phyloP scores from a whole-genome alignment of 1,140 invertebrate genomes.

The Euschistus heros region DNA sequence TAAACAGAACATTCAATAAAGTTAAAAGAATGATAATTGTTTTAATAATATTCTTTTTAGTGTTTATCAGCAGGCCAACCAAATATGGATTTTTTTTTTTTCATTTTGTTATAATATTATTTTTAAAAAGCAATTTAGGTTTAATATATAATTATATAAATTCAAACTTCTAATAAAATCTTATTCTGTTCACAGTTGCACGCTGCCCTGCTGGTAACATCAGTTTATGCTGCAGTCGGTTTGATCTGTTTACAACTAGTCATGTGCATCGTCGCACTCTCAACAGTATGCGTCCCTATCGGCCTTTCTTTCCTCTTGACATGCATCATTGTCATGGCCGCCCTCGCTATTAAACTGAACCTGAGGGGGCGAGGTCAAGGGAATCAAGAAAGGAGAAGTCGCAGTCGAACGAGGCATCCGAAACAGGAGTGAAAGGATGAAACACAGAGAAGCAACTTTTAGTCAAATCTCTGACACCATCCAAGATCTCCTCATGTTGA shows the following conservation, averaged over 20 bases:
- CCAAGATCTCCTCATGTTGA: neutral
- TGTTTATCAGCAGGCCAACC: too few species aligned
- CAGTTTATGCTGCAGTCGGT: slow-evolving; percentile 10
- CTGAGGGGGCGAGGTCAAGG: neutral
- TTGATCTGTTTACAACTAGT: neutral
- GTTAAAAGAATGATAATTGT: too few species aligned
- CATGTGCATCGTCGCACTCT: neutral
- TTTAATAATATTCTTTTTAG: too few species aligned
- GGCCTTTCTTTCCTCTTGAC: slow-evolving; percentile 17
- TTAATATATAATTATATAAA: too few species aligned
- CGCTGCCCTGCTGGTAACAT: neutral
- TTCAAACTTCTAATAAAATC: neutral
- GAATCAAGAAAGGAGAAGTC: neutral
- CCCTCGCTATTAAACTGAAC: slow-evolving; percentile 4
- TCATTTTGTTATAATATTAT: too few species aligned
- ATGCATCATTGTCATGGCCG: slow-evolving; percentile 9
- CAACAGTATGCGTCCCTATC: neutral
- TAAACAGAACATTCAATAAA: too few species aligned
- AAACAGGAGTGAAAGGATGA: neutral
- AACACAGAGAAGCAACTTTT: neutral
- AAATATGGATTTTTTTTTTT: too few species aligned
- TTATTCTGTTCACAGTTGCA: slow-evolving; percentile 3
- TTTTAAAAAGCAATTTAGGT: too few species aligned
- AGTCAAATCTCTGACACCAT: neutral
- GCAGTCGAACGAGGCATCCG: neutral